Evolutionary conservation across 2,888 invertebrate species (phyloP).

Genomic region (Molorchus minor): DNA sequence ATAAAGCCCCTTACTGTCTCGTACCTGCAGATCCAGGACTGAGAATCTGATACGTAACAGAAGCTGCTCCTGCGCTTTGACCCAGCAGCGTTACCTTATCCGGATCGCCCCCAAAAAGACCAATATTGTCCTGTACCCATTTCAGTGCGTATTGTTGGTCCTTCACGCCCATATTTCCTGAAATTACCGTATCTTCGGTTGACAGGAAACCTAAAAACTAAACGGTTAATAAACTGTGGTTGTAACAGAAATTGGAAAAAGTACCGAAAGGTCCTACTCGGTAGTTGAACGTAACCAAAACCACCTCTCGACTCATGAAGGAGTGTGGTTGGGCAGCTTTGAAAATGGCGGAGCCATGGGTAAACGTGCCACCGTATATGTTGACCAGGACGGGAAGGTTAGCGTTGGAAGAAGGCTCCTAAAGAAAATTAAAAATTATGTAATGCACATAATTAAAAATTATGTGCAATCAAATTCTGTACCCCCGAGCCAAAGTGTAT

Average conservation of each 20-base stretch:
- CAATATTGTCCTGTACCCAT: constrained; percentile 52
- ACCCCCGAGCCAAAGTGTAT: too few species aligned
- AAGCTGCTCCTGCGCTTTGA: constrained; percentile 53
- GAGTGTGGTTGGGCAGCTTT: constrained; percentile 38
- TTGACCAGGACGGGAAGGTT: constrained; percentile 44
- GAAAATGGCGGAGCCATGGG: constrained; percentile 34
- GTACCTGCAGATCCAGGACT: constrained; percentile 39
- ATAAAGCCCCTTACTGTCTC: not conserved
- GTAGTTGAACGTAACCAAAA: constrained; percentile 47
- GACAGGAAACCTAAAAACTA: constrained; percentile 49
- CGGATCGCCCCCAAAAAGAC: constrained; percentile 54
- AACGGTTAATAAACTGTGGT: too few species aligned
- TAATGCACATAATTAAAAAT: not conserved
- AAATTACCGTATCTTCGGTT: constrained; percentile 49
- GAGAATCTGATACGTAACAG: constrained; percentile 47
- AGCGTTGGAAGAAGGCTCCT: constrained; percentile 22
- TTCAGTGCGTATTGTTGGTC: constrained; percentile 51
- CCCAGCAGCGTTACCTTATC: constrained; percentile 50
- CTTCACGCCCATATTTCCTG: constrained; percentile 54
- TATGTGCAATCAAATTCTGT: too few species aligned
- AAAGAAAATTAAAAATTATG: not conserved
- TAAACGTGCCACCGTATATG: constrained; percentile 46
- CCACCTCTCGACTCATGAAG: constrained; percentile 44
- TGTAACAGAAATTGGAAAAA: not conserved
- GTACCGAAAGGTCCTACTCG: constrained; percentile 48